Base-by-base conservation (phyloP, 2,113 vertebrate species). In the Jaculus jaculus region DNA sequence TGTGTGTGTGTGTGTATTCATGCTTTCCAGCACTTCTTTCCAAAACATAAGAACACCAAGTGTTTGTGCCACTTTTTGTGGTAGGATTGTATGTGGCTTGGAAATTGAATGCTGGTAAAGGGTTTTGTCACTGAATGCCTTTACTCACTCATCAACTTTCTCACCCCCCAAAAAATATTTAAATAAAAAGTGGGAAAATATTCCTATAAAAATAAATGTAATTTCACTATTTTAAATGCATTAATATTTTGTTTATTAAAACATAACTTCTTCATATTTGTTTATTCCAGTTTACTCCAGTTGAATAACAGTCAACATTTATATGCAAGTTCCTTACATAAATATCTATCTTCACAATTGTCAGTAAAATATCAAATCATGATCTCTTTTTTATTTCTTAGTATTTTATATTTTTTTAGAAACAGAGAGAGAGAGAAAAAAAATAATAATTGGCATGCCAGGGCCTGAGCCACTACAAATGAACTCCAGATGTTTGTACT, bases 291-390 rank as follows among this genome's bases (percentile, higher is more conserved):
- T 66, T 12, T n/a, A 2, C 75, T 84, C 47, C 75, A 63, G 80
- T 28, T 5, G 42, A 47, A 47, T 47, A 94, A 92, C 15, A 60
- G 5, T 13, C 34, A 94, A 77, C 10, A 90, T 89, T 84, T 89
- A 73, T 75, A 61, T 74, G 18, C n/a, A 86, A 94, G 37, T 18
- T 91, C 51, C 89, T 87, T 81, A 73, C 37, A 84, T 47, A 93
- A 88, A 93, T 94, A 84, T 71, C 28, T 60, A 51, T 92, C 94
- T 88, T 89, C 32, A 93, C 68, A 83, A 87, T 90, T 80, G 28
- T 63, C 77, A 47, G n/a, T 54, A 16, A 3, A 28, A 28, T 92
- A 60, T 24, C 63, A 92, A 91, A 95, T 84, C 93, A 77, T 82
- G 11, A 42, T 84, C 17, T 92, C 39, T 47, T 94, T 85, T 47